Evolutionary conservation across 2,797 vertebrate species (phyloP).

Genomic region (Naso thynnoides): DNA sequence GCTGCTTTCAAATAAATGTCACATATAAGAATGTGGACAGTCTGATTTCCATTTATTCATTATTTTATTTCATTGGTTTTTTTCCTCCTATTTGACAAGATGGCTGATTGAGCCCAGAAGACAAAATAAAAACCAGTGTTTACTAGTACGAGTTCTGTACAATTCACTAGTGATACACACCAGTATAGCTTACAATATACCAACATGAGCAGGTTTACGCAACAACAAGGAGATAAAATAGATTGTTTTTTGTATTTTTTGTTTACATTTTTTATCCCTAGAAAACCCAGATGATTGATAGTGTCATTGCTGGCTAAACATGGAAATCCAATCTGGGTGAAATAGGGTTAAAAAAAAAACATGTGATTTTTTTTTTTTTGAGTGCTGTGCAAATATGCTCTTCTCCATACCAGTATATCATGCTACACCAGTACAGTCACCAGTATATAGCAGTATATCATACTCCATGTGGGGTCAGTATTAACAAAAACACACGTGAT

Average conservation of each 20-base stretch:
- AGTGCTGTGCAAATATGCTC: conserved; percentile 82
- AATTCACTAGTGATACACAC: conserved; percentile 80
- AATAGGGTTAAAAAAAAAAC: conserved; percentile 44
- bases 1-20: conserved; percentile 34
- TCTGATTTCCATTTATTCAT: conserved; percentile 56
- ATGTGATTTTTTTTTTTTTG: conserved; percentile 41
- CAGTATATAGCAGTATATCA: conserved; percentile 65
- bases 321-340: conserved; percentile 61
- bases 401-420: conserved; percentile 70
- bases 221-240: conserved; percentile 80
- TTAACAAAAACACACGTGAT: conserved; percentile 68
- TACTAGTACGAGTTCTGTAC: conserved; percentile 82
- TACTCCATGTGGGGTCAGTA: conserved; percentile 64
- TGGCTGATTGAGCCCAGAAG: conserved; percentile 71
- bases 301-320: conserved; percentile 66
- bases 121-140: conserved; percentile 86
- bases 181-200: conserved; percentile 82
- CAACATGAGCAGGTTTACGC: conserved; percentile 81
- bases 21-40: conserved; percentile 15
- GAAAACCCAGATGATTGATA: conserved; percentile 56
- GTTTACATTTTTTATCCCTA: conserved; percentile 54
- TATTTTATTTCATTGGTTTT: conserved; percentile 76
- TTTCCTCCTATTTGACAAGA: conserved; percentile 75
- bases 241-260: conserved; percentile 48
- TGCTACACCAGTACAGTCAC: conserved; percentile 69